A percentile compares a stretch with the other conserved stretches of the same genome.
These are phyloP conservation scores for Periparus ater DNA, from an alignment of 2,797 vertebrate genomes.

Conservation along the genomic window DNA sequence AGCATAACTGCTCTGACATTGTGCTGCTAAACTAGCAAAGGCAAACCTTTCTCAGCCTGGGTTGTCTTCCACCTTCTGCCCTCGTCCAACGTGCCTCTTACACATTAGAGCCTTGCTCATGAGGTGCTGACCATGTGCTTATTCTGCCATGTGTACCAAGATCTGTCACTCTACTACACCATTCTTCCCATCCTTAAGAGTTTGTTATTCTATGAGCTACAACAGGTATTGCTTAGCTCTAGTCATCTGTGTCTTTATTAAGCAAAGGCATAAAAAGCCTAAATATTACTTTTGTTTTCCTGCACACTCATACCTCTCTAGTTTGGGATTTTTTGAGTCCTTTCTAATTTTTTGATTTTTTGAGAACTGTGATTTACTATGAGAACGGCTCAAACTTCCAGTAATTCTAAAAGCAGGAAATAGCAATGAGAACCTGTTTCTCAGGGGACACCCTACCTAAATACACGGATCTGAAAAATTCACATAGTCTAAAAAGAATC, in stretches of 20 bases:
- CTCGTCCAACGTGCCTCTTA: neutral
- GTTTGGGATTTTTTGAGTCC: neutral
- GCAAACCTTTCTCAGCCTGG: neutral
- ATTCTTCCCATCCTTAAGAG: neutral
- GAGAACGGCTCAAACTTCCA: neutral
- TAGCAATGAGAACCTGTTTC: neutral
- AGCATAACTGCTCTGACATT: neutral
- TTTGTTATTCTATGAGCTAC: neutral
- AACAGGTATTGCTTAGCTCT: neutral
- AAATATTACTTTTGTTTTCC: neutral
- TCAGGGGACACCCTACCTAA: neutral
- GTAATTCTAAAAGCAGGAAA: neutral
- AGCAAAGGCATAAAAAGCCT: neutral
- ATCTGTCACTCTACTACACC: neutral
- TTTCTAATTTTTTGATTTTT: too few relatives aligned
- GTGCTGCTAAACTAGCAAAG: neutral
- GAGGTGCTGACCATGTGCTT: neutral
- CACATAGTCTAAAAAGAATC: neutral
- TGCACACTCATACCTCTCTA: neutral
- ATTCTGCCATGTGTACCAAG: neutral
- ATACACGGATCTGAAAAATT: neutral
- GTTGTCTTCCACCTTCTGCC: neutral
- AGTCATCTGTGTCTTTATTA: neutral
- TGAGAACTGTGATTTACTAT: neutral
- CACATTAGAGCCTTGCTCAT: neutral